Evolutionary conservation across 2,888 invertebrate genomes (phyloP).

Genomic region (Pseudococcus viburni): DNA sequence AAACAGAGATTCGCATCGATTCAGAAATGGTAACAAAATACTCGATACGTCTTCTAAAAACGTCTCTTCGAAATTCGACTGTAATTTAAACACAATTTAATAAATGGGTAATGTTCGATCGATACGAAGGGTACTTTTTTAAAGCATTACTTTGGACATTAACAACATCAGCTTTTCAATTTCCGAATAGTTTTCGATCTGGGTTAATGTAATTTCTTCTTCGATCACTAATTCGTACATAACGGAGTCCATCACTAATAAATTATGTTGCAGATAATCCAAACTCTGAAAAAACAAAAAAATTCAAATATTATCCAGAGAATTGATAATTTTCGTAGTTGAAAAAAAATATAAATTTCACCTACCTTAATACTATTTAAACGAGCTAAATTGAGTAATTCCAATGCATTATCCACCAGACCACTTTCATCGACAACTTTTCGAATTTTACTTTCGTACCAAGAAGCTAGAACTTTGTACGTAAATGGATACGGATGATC

Average conservation of each 20-base stretch:
- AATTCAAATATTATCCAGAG: background rate
- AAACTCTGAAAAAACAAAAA: constrained; percentile 33
- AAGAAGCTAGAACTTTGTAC: constrained; percentile 24
- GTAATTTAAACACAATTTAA: background rate
- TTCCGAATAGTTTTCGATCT: constrained; percentile 53
- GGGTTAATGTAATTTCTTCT: constrained; percentile 34
- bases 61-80: constrained; percentile 37
- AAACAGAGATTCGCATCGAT: constrained; percentile 56
- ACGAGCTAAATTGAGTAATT: constrained; percentile 60
- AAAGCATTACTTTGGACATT: constrained; percentile 52
- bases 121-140: background rate
- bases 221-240: constrained; percentile 61
- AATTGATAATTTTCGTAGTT: background rate
- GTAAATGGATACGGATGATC: constrained; percentile 6
- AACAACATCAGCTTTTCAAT: constrained; percentile 42
- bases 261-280: constrained; percentile 58
- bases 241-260: constrained; percentile 53
- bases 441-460: constrained; percentile 61
- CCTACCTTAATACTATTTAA: constrained; percentile 50
- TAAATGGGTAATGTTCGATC: background rate
- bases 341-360: background rate
- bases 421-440: constrained; percentile 57
- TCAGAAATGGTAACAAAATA: constrained; percentile 60
- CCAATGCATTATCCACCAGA: constrained; percentile 56
- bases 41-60: constrained; percentile 46